Evolutionary conservation across 2,888 invertebrate genomes (phyloP), one percentile per base, ranked within the genome.

Genomic region (Dynastes grantii): DNA sequence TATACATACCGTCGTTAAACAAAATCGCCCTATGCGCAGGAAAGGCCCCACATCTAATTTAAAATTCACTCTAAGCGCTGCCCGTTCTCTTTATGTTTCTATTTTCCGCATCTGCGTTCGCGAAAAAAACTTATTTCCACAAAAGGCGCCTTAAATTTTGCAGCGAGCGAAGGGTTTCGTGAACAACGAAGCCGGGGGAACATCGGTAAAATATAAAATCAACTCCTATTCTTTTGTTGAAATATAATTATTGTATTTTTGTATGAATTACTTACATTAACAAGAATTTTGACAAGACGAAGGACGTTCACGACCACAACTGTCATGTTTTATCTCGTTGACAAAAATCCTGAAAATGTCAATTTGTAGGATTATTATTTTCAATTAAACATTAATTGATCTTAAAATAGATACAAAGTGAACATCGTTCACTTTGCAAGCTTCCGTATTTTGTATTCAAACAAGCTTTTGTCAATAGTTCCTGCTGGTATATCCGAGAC

Each of bases 291-390:
- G 67, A 49, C 45, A 67, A 67, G 11, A 1, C 45, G 1, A 11
- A 49, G 49, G 27, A 67, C 67, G 45, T 49, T 45, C 32, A 67
- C 49, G 45, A 67, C 11, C 49, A 67, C 45, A 67, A 67, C 49
- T 45, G 45, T 11, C 45, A 22, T 67, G 8, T 45, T 45, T 45
- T 67, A 2, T 45, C 2, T 45, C 11, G 45, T 11, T 45, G 8
- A 45, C 45, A 45, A 8, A 45, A 45, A 11, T 45, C 11, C 8
- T 45, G 11, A 45, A 45, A 45, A 11, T 45, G 8, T 11, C 45
- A 45, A 45, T 45, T 11, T 11, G 45, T 37, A 37, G 5, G 32
- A 37, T 37, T 37, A 37, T 5, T 37, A 4, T 4, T 32, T 32
- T 32, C 32, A 32, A 32, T 4, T 22, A 22, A 22, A 22, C 22